Conservation (phyloP, 1,140 invertebrate genomes). For the Aphis gossypii region DNA sequence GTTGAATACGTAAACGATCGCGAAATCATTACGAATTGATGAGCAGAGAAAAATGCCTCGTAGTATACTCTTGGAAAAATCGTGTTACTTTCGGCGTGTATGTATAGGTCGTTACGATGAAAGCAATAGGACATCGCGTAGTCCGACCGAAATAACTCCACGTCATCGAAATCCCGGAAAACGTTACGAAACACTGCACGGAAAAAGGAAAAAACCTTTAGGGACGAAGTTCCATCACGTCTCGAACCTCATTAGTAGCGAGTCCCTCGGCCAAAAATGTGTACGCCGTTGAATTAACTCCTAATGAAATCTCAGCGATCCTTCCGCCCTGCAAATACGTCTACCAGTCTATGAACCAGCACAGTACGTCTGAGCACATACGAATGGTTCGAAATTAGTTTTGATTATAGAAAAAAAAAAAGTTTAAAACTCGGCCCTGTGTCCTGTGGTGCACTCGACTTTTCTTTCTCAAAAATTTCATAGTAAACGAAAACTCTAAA, state of each 20-base stretch:
- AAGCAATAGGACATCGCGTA: not conserved
- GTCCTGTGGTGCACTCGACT: too few species aligned
- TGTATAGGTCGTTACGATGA: slow-evolving; percentile 14
- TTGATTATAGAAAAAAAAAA: slow-evolving; percentile 16
- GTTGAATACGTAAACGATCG: slow-evolving; percentile 3
- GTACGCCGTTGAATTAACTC: slow-evolving; percentile 13
- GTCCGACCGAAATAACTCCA: not conserved
- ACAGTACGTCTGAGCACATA: not conserved
- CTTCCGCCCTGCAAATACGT: not conserved
- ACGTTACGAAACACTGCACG: not conserved
- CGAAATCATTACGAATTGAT: not conserved
- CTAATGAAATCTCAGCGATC: slow-evolving; percentile 33
- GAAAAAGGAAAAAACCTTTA: not conserved
- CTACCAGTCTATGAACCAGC: not conserved
- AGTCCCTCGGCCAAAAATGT: slow-evolving; percentile 17
- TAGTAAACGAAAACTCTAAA: not conserved
- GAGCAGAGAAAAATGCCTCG: too few species aligned
- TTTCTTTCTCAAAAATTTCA: not conserved
- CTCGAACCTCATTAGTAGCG: slow-evolving; percentile 7
- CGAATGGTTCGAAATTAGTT: slow-evolving; percentile 3
- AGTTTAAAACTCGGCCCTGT: not conserved
- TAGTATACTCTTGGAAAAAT: too few species aligned
- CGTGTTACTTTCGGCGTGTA: too few species aligned
- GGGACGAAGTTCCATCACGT: slow-evolving; percentile 43
- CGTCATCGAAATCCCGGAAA: slow-evolving; percentile 7